Evolutionary conservation across 2,888 invertebrate genomes (phyloP), one percentile per base, ranked within the genome.

Genomic region (Aleiodes leptofemur): DNA sequence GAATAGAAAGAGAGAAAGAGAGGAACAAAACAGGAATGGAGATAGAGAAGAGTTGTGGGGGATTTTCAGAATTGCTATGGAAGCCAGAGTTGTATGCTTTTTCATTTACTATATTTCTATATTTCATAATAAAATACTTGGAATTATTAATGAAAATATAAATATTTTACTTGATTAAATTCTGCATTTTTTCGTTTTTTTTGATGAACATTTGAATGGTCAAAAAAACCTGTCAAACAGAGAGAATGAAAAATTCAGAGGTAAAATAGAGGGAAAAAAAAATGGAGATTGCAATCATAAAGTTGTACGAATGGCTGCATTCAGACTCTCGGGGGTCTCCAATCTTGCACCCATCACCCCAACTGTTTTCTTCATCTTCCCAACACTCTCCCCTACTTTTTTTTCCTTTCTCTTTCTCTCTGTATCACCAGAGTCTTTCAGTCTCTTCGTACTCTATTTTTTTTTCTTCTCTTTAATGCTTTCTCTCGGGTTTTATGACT

Each of bases 301-400:
- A 16, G 38, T 38, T 61, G 61, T 16, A 29, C 56, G 56, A 56
- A 16, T 64, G 61, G 14, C 61, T 61, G 64, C 48, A 64, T 64
- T 48, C 64, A 64, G 53, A 48, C 34, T 71, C 71, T 71, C 56
- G 56, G 57, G 68, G 34, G 57, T 68, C 68, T 75, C 34, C 71
- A 75, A 75, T 75, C 71, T 72, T 53, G 53, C 53, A 69, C 66
- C 57, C 75, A 75, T 75, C 71, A 53, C 53, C 53, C 43, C 43
- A 43, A 29, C 31, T 48, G 48, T 59, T 29, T 34, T 69, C 59
- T 61, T 73, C 73, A 61, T 74, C 64, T 69, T 31, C 55, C 23
- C 51, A 55, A 69, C 74, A 50, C 23, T 38, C 51, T 57, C 69
- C 59, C 38, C 51, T 23, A 1, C 1, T 23, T 23, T 23, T 23